phyloP scores from a whole-genome alignment of 2,797 vertebrate species.

The Alcedo quadribrachys region DNA sequence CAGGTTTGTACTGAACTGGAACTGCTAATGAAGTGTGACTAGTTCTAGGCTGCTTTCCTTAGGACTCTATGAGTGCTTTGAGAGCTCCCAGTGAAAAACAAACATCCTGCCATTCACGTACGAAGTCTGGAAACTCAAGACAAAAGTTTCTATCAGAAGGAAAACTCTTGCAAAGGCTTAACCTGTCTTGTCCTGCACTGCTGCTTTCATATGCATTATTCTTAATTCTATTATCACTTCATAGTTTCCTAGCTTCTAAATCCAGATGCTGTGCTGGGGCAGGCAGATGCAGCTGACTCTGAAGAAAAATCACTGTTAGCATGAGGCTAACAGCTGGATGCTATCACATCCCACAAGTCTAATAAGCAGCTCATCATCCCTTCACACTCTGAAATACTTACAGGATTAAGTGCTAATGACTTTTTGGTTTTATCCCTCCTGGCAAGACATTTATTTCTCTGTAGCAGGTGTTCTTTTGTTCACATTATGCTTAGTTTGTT shows the following conservation, averaged over 20 bases:
- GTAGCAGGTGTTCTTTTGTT: constrained; percentile 20
- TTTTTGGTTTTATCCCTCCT: neutral
- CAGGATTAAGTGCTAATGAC: constrained; percentile 31
- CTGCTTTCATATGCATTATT: neutral
- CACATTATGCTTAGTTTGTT: neutral
- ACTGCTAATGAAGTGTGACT: constrained; percentile 63
- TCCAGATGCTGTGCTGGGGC: neutral
- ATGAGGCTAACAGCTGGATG: constrained; percentile 26
- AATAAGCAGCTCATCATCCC: neutral
- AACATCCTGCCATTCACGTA: constrained; percentile 35
- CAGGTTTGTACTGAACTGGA: constrained; percentile 31
- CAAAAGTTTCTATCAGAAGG: constrained; percentile 24
- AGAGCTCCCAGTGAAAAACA: constrained; percentile 53
- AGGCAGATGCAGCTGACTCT: neutral
- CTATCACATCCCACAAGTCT: neutral
- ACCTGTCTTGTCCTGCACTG: neutral
- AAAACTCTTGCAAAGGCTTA: constrained; percentile 14
- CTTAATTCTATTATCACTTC: constrained; percentile 18
- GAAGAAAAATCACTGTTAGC: neutral
- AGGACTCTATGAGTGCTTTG: neutral
- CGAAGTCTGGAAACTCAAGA: constrained; percentile 24
- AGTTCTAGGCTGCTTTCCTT: constrained; percentile 32
- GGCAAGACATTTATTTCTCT: neutral
- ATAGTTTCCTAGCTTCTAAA: constrained; percentile 8
- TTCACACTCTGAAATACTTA: constrained; percentile 12